Conservation (phyloP, 2,113 vertebrate genomes). For the Oplegnathus fasciatus region DNA sequence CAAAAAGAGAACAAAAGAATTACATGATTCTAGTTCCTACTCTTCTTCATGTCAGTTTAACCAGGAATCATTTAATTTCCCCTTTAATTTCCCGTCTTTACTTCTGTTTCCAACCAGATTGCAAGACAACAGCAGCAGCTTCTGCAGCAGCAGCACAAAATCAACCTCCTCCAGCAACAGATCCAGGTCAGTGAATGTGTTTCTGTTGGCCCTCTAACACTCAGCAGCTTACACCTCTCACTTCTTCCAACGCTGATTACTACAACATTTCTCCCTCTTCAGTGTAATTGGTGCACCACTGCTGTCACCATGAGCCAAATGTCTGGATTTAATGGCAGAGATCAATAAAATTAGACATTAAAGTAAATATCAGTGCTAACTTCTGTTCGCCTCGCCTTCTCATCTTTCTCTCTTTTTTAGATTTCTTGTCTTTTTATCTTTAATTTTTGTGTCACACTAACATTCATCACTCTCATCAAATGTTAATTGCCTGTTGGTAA, state of each 20-base stretch:
- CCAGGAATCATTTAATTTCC: conserved; percentile 6
- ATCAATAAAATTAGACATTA: conserved; percentile 61
- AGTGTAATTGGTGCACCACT: conserved; percentile 45
- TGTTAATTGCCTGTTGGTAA: conserved; percentile 82
- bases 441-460: conserved; percentile 70
- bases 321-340: conserved; percentile 37
- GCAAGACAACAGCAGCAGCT: conserved; percentile 99
- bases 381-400: conserved; percentile 29
- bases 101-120: conserved; percentile 87
- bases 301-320: conserved; percentile 34
- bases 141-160: conserved; percentile 99
- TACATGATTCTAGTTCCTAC: not conserved
- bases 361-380: conserved; percentile 51
- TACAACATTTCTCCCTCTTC: conserved; percentile 33
- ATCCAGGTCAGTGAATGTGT: conserved; percentile 95
- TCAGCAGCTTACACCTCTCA: conserved; percentile 32
- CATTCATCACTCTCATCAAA: conserved; percentile 76
- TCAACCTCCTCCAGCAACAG: conserved; percentile 99
- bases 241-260: conserved; percentile 43
- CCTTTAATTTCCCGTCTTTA: conserved; percentile 9
- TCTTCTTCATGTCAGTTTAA: conserved; percentile 4
- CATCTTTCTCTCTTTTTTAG: conserved; percentile 11
- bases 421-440: conserved; percentile 48
- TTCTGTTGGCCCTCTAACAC: conserved; percentile 52
- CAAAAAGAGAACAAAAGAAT: not conserved